Evolutionary conservation across 2,888 invertebrate genomes (phyloP), one percentile per base, ranked within the genome.

Genomic region (Lithophane semibrunnea): DNA sequence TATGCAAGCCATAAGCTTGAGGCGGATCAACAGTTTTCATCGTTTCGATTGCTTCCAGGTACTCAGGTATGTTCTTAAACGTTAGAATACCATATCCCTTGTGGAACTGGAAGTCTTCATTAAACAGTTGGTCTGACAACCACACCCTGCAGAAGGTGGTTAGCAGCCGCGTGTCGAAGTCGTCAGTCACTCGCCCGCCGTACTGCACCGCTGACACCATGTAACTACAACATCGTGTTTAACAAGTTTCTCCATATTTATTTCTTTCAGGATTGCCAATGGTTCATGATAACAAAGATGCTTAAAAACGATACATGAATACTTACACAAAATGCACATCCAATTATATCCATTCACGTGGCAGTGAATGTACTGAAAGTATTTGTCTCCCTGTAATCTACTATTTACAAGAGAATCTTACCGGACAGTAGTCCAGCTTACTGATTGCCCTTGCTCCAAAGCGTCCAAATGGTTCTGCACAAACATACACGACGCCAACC

Each of bases 131-230:
- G 71, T 99, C 98, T 18, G 97, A 97, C 89, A 98, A 98, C 98
- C 98, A 99, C 0, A 98, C 97, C 86, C 97, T 97, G 18, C 98
- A 97, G 93, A 98, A 98, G 0, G 98, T 98, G 82, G 97, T 97
- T 42, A 99, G 95, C 24, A 99, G 96, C 66, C 98, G 97, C 89
- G 98, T 99, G 92, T 99, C 99, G 91, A 98, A 99, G 93, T 99
- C 99, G 91, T 99, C 99, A 0, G 99, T 99, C 1, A 99, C 99
- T 86, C 99, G 97, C 0, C 99, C 99, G 4, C 99, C 99, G 91
- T 99, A 99, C 91, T 99, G 99, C 2, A 99, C 98, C 90, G 99
- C 99, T 2, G 98, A 98, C 76, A 99, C 96, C 99, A 99, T 99
- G 90, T 99, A 99, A 67, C 98, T 98, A 71, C 18, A 87, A 88